Evolutionary conservation across 1,140 invertebrate species (phyloP).

Genomic region (Ectropis grisescens): DNA sequence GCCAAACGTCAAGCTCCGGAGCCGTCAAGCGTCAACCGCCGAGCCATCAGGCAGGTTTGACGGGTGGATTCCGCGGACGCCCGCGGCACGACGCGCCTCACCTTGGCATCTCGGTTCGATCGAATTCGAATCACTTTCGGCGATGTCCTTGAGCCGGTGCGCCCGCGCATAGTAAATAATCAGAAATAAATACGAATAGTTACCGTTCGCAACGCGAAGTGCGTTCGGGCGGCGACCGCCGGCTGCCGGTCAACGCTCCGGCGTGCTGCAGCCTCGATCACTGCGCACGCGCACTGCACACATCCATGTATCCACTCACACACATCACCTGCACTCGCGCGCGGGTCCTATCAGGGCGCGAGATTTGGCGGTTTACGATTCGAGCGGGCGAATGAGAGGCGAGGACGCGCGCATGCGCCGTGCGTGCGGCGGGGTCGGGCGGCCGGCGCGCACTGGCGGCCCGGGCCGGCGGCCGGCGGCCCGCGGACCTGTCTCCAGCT

Average conservation of each 20-base stretch:
- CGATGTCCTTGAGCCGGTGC: too few species aligned
- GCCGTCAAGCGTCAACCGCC: too few species aligned
- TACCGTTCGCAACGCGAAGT: too few species aligned
- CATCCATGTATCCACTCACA: constrained; percentile 4
- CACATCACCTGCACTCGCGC: not conserved
- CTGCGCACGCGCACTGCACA: not conserved
- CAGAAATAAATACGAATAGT: too few species aligned
- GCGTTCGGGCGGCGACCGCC: too few species aligned
- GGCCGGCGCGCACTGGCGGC: constrained; percentile 33
- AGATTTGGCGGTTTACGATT: constrained; percentile 6
- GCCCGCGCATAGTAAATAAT: too few species aligned
- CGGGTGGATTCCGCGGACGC: too few species aligned
- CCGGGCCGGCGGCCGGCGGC: constrained; percentile 7
- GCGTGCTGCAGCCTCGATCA: constrained; percentile 4
- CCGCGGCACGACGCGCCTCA: too few species aligned
- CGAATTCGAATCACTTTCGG: too few species aligned
- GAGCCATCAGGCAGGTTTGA: too few species aligned
- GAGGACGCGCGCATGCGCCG: constrained; percentile 18
- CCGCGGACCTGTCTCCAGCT: constrained; percentile 21
- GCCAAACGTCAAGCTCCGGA: too few species aligned
- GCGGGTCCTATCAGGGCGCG: constrained; percentile 1
- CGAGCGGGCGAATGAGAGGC: constrained; percentile 1
- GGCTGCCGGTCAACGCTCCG: constrained; percentile 2
- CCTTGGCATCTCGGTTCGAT: too few species aligned
- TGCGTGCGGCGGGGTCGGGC: constrained; percentile 20